Evolutionary conservation across 2,888 invertebrate genomes (phyloP).

Genomic region (Xestia xanthographa): DNA sequence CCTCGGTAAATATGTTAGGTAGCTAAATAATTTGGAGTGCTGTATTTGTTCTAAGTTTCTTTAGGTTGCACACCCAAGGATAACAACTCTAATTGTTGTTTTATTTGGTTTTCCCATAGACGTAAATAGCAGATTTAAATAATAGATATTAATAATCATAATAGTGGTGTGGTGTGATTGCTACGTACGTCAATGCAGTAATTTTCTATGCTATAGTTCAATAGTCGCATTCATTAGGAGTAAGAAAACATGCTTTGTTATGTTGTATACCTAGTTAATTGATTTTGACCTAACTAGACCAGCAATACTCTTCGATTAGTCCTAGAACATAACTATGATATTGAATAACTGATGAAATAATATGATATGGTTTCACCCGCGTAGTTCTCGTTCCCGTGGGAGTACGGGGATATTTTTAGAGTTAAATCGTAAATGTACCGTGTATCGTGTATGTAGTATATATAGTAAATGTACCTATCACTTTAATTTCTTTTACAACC

Average conservation of each 20-base stretch:
- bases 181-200: constrained; percentile 42
- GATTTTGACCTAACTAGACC: background rate
- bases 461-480: constrained; percentile 15
- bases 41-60: constrained; percentile 42
- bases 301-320: background rate
- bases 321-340: background rate
- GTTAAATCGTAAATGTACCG: too few relatives aligned
- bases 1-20: constrained; percentile 40
- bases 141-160: constrained; percentile 58
- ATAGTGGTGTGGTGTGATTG: constrained; percentile 34
- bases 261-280: background rate
- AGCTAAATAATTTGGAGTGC: constrained; percentile 34
- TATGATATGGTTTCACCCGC: too few relatives aligned
- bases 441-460: too few relatives aligned
- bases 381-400: too few relatives aligned
- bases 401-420: too few relatives aligned
- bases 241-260: constrained; percentile 12
- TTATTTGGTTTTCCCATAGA: constrained; percentile 66
- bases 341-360: too few relatives aligned
- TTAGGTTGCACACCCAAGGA: constrained; percentile 54
- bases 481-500: constrained; percentile 35
- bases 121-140: constrained; percentile 62
- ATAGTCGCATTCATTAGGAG: constrained; percentile 6
- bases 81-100: constrained; percentile 56
- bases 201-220: constrained; percentile 33